Evolutionary conservation across 2,113 vertebrate species (phyloP), one percentile per base, ranked within the genome.

Genomic region (Vulpes vulpes): DNA sequence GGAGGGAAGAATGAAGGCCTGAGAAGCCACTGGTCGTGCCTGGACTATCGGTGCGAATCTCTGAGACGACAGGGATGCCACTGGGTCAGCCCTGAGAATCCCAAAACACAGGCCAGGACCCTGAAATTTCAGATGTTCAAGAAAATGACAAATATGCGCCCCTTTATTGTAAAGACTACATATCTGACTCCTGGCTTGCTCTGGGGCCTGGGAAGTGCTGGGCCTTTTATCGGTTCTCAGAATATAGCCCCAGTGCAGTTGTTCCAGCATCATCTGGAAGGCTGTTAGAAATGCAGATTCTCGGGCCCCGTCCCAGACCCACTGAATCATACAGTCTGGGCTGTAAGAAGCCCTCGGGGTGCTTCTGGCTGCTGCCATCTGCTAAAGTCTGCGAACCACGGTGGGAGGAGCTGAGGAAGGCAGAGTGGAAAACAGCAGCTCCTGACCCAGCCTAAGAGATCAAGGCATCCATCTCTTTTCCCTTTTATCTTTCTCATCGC

Each of bases 371-470:
- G 11, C 7, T 30, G 32, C 43, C 11, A n/a, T 30, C 8, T 7
- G 3, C 20, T 17, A 0, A 27, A 5, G 55, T 38, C 67, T 60
- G 12, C 35, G 38, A 51, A 16, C 14, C 65, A 20, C 15, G 15
- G 17, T 0, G 4, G 22, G 15, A 35, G 14, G 20, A n/a, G 65
- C n/a, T 1, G 71, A 32, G 67, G 78, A 53, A 0, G 0, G 0
- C 22, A 65, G 60, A 62, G 17, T 0, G 20, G 19, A 59, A 20
- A 4, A 23, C 15, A 2, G 51, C 8, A 15, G 14, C 20, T 9
- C 64, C 49, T 17, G 35, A 4, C 5, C 5, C n/a, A 1, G 30
- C 20, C 6, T 9, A 7, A 35, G 57, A 62, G 43, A 43, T 4
- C 4, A 35, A 30, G 69, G 35, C 3, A 3, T 1, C 1, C 2